A percentile compares a stretch with the other conserved stretches of the same genome.
Conservation (phyloP, 2,888 invertebrate genomes). For the Achlya flavicornis region DNA sequence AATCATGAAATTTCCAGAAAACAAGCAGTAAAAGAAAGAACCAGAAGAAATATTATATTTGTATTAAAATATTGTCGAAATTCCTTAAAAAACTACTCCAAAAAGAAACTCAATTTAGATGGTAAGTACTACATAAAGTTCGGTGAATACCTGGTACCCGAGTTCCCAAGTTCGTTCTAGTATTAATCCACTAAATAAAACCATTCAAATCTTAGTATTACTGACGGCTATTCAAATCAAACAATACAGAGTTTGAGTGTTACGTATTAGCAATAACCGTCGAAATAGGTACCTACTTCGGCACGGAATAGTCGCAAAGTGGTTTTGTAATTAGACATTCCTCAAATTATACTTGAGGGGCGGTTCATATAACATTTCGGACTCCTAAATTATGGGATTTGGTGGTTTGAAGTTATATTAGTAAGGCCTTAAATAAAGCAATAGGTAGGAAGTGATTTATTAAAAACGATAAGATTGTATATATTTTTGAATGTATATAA, state of each 20-base stretch:
- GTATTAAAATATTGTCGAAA: too few species aligned
- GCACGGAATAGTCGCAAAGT: slow-evolving; percentile 5
- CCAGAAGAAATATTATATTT: too few species aligned
- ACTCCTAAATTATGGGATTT: not conserved
- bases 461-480: too few species aligned
- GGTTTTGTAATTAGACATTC: slow-evolving; percentile 8
- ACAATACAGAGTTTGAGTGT: slow-evolving; percentile 8
- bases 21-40: too few species aligned
- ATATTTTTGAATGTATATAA: too few species aligned
- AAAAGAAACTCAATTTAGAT: not conserved
- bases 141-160: not conserved
- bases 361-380: slow-evolving; percentile 3
- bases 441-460: not conserved
- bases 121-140: not conserved
- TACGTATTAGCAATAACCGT: slow-evolving; percentile 9
- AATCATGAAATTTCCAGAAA: too few species aligned
- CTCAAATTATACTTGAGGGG: slow-evolving; percentile 1
- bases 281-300: slow-evolving; percentile 7
- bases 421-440: slow-evolving; percentile 1
- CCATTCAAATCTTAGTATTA: slow-evolving; percentile 1
- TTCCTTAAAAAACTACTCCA: too few species aligned
- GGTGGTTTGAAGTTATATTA: not conserved
- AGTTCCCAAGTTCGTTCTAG: not conserved
- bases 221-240: slow-evolving; percentile 5
- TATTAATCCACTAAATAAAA: not conserved